These are phyloP conservation scores for Synergus gifuensis DNA, from an alignment of 2,888 invertebrate species.

Conservation along the genomic window DNA sequence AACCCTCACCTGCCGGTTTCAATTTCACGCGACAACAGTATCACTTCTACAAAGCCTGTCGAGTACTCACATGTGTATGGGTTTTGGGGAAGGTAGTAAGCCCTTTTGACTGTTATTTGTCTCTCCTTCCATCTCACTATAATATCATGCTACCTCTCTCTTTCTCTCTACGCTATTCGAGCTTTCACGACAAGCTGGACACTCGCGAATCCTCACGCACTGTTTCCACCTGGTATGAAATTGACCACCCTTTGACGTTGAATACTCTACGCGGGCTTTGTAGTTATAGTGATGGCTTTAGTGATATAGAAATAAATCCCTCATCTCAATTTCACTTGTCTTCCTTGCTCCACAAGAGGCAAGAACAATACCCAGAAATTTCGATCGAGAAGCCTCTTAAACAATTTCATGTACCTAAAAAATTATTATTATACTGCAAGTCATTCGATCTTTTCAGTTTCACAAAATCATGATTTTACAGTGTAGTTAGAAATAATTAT, in stretches of 20 bases:
- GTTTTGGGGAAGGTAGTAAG: neutral
- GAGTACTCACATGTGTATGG: slow-evolving; percentile 34
- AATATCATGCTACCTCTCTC: neutral
- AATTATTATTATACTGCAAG: too few species aligned
- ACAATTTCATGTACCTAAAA: too few species aligned
- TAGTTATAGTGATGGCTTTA: slow-evolving; percentile 25
- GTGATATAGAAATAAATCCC: neutral
- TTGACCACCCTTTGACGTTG: slow-evolving; percentile 35
- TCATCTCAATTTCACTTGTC: too few species aligned
- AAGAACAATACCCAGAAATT: neutral
- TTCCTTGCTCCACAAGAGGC: neutral
- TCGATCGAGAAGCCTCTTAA: too few species aligned
- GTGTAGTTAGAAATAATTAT: neutral
- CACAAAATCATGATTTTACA: neutral
- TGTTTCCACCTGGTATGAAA: slow-evolving; percentile 38
- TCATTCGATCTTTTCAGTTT: neutral
- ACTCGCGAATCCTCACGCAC: slow-evolving; percentile 33
- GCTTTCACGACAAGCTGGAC: slow-evolving; percentile 31
- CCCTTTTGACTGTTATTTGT: neutral
- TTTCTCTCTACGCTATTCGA: slow-evolving; percentile 27
- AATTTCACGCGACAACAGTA: slow-evolving; percentile 44
- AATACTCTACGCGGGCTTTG: neutral
- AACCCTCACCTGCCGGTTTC: slow-evolving; percentile 41
- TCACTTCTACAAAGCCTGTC: slow-evolving; percentile 45
- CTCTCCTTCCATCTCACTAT: neutral